Evolutionary conservation across 2,888 invertebrate genomes (phyloP).

Genomic region (Oscheius sp.): DNA sequence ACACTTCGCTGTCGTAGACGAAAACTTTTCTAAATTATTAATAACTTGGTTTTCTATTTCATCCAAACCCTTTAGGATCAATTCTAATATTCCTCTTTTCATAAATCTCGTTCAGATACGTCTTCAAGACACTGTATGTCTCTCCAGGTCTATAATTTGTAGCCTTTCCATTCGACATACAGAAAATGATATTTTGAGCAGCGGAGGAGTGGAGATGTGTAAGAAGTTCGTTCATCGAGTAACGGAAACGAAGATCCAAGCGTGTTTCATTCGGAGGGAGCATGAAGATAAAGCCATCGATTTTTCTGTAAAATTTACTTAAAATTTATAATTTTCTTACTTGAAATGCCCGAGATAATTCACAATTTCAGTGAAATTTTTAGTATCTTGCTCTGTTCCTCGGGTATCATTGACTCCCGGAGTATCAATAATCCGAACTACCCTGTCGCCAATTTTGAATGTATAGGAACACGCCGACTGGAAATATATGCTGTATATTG

Average conservation of each 20-base stretch:
- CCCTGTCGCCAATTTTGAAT: not conserved
- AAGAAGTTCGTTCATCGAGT: constrained; percentile 60
- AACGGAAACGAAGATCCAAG: constrained; percentile 46
- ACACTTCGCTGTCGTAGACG: constrained; percentile 9
- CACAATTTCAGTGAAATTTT: constrained; percentile 18
- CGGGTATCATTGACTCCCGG: constrained; percentile 17
- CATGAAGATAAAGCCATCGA: constrained; percentile 50
- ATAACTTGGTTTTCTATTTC: not conserved
- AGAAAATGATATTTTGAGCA: constrained; percentile 57
- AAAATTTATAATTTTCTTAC: too few species aligned
- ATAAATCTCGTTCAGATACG: not conserved
- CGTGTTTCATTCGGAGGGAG: constrained; percentile 48
- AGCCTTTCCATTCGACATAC: constrained; percentile 55
- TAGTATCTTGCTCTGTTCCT: not conserved
- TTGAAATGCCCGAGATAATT: too few species aligned
- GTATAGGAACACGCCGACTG: not conserved
- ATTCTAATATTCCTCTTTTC: not conserved
- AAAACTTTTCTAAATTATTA: not conserved
- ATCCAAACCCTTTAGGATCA: not conserved
- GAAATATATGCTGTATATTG: not conserved
- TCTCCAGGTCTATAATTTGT: constrained; percentile 8
- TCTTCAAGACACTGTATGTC: not conserved
- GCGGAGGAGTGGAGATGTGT: constrained; percentile 54
- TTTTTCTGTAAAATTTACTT: constrained; percentile 4
- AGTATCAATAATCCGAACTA: constrained; percentile 23